Percentiles rank a stretch among this genome's conserved stretches.
Evolutionary conservation across 2,113 vertebrate genomes (phyloP).

Genomic region (Chunga burmeisteri): DNA sequence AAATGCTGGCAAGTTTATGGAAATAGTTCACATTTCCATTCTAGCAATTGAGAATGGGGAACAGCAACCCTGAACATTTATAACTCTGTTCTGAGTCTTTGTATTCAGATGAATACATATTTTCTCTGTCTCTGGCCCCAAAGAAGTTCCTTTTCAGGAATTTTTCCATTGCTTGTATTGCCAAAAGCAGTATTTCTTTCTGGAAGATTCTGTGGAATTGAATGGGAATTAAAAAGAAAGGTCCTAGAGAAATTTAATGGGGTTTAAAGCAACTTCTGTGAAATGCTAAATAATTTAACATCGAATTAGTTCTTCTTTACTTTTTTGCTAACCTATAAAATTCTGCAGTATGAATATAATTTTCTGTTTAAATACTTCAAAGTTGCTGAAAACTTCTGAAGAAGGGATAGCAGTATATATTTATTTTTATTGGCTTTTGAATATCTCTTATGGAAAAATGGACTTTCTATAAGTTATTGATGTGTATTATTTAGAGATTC

Average conservation of each 20-base stretch:
- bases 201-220: not conserved
- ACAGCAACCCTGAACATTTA: not conserved
- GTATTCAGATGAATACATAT: not conserved
- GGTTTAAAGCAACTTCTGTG: not conserved
- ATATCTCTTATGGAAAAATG: not conserved
- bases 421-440: not conserved
- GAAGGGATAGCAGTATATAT: not conserved
- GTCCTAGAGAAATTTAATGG: not conserved
- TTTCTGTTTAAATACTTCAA: not conserved
- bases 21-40: constrained; percentile 48
- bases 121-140: not conserved
- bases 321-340: not conserved
- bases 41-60: not conserved
- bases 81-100: constrained; percentile 24
- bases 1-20: constrained; percentile 58
- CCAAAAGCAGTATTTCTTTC: not conserved
- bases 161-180: not conserved
- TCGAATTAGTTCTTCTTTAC: not conserved
- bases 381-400: not conserved
- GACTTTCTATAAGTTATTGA: not conserved
- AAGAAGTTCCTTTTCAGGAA: not conserved
- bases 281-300: not conserved
- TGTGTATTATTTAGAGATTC: not conserved
- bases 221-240: not conserved
- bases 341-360: not conserved